A percentile compares a stretch with the other conserved stretches of the same genome.
Conservation (phyloP, 2,113 vertebrate species). For the Microtus richardsoni region DNA sequence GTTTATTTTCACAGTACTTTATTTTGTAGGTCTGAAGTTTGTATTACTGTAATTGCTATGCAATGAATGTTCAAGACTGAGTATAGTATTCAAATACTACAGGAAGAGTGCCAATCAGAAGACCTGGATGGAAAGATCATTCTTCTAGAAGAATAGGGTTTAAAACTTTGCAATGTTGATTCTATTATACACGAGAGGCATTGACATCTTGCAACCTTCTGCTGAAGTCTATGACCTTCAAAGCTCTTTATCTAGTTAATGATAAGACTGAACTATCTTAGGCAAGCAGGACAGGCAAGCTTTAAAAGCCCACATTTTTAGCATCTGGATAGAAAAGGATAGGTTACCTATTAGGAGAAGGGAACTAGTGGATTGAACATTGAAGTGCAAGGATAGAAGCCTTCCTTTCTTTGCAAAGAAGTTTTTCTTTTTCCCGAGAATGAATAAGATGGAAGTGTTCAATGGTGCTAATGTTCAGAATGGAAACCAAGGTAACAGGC, state of each 20-base stretch:
- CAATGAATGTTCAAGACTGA: background rate
- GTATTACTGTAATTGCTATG: background rate
- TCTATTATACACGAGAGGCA: background rate
- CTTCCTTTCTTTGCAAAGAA: slow-evolving; percentile 40
- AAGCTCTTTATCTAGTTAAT: background rate
- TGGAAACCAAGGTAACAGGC: slow-evolving; percentile 66
- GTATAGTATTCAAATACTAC: background rate
- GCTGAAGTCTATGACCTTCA: background rate
- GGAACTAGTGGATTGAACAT: background rate
- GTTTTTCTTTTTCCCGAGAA: background rate
- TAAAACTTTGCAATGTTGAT: background rate
- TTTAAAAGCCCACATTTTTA: background rate
- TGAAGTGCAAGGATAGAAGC: background rate
- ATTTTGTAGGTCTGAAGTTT: background rate
- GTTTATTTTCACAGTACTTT: background rate
- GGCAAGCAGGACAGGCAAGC: background rate
- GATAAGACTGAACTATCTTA: background rate
- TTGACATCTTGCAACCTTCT: background rate
- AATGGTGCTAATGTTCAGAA: slow-evolving; percentile 61
- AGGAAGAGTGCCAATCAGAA: background rate
- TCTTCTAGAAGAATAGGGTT: background rate
- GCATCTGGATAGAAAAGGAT: background rate
- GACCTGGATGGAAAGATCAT: background rate
- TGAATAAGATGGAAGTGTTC: slow-evolving; percentile 38
- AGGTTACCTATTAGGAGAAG: slow-evolving; percentile 9